These are phyloP conservation scores for Myotis brandtii DNA, from an alignment of 2,113 vertebrate species.

Conservation along the genomic window DNA sequence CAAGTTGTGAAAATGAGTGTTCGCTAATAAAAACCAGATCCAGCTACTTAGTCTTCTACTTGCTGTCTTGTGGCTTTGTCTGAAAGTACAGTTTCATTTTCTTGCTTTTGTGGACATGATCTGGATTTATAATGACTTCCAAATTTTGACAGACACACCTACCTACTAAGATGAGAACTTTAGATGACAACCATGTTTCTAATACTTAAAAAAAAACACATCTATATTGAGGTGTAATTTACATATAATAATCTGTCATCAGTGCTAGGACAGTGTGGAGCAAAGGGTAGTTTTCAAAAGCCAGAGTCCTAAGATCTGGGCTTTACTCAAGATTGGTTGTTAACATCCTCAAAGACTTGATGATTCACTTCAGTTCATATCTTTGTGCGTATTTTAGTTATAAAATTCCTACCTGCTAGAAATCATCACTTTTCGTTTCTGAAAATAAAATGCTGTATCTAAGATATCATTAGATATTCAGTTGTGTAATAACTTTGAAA, in stretches of 20 bases:
- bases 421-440: neutral
- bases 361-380: neutral
- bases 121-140: slow-evolving; percentile 1
- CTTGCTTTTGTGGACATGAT: slow-evolving; percentile 23
- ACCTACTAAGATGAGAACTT: neutral
- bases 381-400: slow-evolving; percentile 1
- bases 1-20: slow-evolving; percentile 64
- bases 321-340: neutral
- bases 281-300: slow-evolving; percentile 8
- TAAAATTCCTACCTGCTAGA: neutral
- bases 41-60: neutral
- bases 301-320: neutral
- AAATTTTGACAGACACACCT: slow-evolving; percentile 46
- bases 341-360: neutral
- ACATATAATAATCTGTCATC: neutral
- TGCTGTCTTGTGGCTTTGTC: slow-evolving; percentile 1
- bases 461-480: neutral
- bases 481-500: neutral
- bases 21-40: slow-evolving; percentile 70
- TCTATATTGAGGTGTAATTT: neutral
- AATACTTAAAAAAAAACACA: neutral
- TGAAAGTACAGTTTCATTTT: slow-evolving; percentile 45
- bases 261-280: neutral
- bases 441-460: neutral
- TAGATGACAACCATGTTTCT: neutral